phyloP scores from a whole-genome alignment of 2,797 vertebrate genomes.

The Rhinogobio ventralis region DNA sequence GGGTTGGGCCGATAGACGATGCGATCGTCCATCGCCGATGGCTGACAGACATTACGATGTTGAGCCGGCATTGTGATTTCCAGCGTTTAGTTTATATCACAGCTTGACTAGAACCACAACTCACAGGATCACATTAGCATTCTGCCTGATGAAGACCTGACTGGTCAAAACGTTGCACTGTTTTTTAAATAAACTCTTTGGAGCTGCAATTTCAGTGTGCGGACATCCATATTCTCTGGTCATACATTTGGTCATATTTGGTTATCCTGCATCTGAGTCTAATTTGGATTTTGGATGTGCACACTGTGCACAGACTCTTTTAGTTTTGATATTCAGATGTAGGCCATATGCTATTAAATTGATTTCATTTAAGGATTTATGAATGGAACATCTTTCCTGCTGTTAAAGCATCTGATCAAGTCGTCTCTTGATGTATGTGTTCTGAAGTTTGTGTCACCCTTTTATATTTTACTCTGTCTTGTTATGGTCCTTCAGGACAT shows the following conservation, averaged over 20 bases:
- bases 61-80: too few species aligned
- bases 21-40: too few species aligned
- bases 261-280: neutral
- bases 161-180: too few species aligned
- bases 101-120: too few species aligned
- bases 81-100: too few species aligned
- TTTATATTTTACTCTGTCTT: conserved; percentile 31
- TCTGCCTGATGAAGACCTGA: too few species aligned
- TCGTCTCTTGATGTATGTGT: neutral
- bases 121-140: too few species aligned
- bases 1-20: too few species aligned
- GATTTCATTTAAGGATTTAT: neutral
- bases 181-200: neutral
- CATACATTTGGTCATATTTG: neutral
- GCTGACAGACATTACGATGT: too few species aligned
- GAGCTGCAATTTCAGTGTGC: neutral
- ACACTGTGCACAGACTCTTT: neutral
- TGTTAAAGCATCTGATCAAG: conserved; percentile 5
- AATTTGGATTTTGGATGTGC: neutral
- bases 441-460: conserved; percentile 33
- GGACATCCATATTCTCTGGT: neutral
- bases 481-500: conserved; percentile 40
- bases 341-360: neutral
- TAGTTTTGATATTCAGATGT: neutral
- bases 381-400: neutral